Conservation (phyloP, 2,113 vertebrate species). For the Boulengeromyrus knoepffleri region DNA sequence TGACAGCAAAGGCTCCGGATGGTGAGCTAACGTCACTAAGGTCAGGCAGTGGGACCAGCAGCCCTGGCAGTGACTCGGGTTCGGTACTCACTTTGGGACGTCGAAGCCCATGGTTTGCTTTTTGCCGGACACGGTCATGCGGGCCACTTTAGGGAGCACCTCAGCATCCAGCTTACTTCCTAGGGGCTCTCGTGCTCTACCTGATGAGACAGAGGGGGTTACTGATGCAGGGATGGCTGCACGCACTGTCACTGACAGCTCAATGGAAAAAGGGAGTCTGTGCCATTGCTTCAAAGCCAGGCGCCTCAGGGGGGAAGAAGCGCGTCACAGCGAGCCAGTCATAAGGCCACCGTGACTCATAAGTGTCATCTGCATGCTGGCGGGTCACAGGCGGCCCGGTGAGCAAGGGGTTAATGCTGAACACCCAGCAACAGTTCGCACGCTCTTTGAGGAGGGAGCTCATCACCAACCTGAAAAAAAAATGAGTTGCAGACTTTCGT, state of each 20-base stretch:
- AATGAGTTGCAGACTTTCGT: background rate
- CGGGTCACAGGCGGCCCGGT: slow-evolving; percentile 25
- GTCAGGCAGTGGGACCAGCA: background rate
- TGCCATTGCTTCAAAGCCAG: background rate
- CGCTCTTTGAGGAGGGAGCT: background rate
- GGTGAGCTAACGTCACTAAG: background rate
- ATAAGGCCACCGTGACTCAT: slow-evolving; percentile 39
- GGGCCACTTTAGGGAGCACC: slow-evolving; percentile 87
- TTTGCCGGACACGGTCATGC: slow-evolving; percentile 95
- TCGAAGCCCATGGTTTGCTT: slow-evolving; percentile 97
- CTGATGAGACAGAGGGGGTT: slow-evolving; percentile 47
- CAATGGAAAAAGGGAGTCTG: background rate
- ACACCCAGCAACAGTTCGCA: slow-evolving; percentile 24
- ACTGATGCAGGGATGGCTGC: background rate
- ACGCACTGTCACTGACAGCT: background rate
- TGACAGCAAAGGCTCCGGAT: background rate
- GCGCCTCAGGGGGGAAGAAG: background rate
- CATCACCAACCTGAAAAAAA: background rate
- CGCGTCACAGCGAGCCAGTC: slow-evolving; percentile 22
- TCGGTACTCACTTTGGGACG: slow-evolving; percentile 76
- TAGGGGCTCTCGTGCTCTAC: slow-evolving; percentile 69
- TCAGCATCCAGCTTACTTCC: slow-evolving; percentile 73
- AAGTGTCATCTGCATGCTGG: slow-evolving; percentile 28
- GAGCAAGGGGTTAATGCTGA: slow-evolving; percentile 42
- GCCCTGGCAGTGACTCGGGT: background rate